A percentile compares a stretch with the other conserved stretches of the same genome.
phyloP scores from a whole-genome alignment of 2,797 vertebrate species.

The Melanotaenia parkinsoni region DNA sequence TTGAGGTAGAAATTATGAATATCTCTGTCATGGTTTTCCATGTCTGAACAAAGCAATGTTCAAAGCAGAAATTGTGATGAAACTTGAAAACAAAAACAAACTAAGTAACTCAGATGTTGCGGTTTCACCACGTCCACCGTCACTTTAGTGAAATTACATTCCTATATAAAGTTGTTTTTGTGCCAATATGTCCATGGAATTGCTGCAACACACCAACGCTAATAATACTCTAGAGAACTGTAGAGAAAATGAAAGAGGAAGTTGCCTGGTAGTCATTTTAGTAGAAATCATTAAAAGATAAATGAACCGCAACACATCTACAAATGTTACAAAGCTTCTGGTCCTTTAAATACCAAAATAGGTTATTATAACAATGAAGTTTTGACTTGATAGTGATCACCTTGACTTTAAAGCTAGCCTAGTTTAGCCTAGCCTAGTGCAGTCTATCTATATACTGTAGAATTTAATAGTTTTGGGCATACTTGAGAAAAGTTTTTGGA shows the following conservation, averaged over 20 bases:
- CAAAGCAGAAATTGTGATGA: neutral
- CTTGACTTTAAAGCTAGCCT: no score
- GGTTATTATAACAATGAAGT: no score
- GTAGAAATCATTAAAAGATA: neutral
- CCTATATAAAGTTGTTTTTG: no score
- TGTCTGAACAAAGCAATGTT: neutral
- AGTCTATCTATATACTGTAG: no score
- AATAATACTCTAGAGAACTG: neutral
- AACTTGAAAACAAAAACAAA: neutral
- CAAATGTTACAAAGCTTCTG: no score
- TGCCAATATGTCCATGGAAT: neutral
- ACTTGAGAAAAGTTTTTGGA: no score
- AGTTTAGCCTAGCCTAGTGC: no score
- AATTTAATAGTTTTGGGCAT: no score
- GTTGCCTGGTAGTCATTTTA: neutral
- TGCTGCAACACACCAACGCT: neutral
- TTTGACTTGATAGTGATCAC: no score
- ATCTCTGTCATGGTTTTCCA: neutral
- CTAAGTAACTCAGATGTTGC: neutral
- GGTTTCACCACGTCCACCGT: no score
- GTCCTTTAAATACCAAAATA: no score
- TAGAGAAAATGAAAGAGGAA: neutral
- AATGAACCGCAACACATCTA: neutral
- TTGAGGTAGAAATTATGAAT: neutral
- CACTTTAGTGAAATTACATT: neutral